These are phyloP conservation scores for Dione juno DNA, from an alignment of 2,888 invertebrate species.

Conservation along the genomic window DNA sequence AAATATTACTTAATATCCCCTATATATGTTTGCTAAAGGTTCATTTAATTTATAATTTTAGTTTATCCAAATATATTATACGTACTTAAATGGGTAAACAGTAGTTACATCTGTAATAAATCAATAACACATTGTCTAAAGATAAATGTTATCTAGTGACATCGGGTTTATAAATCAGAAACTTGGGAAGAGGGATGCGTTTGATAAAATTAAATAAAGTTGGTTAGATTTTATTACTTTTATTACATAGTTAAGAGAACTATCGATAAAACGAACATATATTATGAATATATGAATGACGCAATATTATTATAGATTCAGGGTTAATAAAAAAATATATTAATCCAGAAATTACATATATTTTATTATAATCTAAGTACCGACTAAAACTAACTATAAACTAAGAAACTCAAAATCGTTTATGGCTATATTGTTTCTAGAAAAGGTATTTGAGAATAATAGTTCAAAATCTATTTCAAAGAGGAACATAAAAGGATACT, in stretches of 20 bases:
- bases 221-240: neutral
- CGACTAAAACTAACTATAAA: neutral
- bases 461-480: neutral
- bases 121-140: constrained; percentile 64
- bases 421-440: neutral
- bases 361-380: neutral
- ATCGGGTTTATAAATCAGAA: constrained; percentile 73
- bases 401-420: neutral
- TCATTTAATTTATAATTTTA: neutral
- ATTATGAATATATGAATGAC: too few species aligned
- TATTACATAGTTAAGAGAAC: neutral
- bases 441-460: neutral
- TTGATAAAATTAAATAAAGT: constrained; percentile 45
- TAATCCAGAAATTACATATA: too few species aligned
- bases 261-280: neutral
- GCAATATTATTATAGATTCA: too few species aligned
- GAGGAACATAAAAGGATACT: constrained; percentile 32
- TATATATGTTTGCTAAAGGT: too few species aligned
- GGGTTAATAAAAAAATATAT: too few species aligned
- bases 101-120: constrained; percentile 52
- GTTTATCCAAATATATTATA: neutral
- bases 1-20: too few species aligned
- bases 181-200: constrained; percentile 68
- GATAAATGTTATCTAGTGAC: constrained; percentile 69
- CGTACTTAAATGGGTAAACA: constrained; percentile 12